A percentile compares a stretch with the other conserved stretches of the same genome.
These are phyloP conservation scores for Oreochromis mossambicus DNA, from an alignment of 2,797 vertebrate genomes.

Conservation along the genomic window DNA sequence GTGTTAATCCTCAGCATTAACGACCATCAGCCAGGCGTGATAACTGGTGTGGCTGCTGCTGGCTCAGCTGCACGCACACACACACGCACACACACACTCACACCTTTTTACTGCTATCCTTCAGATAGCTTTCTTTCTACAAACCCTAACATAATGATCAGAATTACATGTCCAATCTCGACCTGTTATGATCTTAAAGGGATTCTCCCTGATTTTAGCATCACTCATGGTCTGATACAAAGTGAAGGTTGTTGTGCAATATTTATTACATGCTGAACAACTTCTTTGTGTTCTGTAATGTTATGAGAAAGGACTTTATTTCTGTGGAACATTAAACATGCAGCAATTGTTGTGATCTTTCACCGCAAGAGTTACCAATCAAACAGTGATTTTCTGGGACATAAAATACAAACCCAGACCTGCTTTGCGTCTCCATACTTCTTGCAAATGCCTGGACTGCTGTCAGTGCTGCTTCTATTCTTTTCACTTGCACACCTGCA, in stretches of 20 bases:
- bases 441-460: not conserved
- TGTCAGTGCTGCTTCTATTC: fast-evolving
- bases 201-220: not conserved
- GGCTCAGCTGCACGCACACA: conserved; percentile 62
- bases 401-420: not conserved
- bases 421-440: not conserved
- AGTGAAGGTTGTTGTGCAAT: not conserved
- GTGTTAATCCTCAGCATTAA: conserved; percentile 73
- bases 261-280: not conserved
- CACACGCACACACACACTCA: conserved; percentile 14
- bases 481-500: not conserved
- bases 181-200: fast-evolving
- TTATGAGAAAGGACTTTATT: not conserved
- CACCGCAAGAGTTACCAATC: not conserved
- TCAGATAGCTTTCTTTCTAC: not conserved
- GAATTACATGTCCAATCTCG: not conserved
- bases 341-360: not conserved
- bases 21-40: conserved; percentile 70
- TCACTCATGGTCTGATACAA: not conserved
- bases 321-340: not conserved
- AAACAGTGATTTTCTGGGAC: not conserved
- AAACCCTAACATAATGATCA: not conserved
- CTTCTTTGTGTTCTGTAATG: not conserved
- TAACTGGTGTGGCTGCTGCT: conserved; percentile 64
- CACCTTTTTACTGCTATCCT: not conserved